Base-by-base conservation (phyloP, 2,888 invertebrate genomes). In the Tryphoninae sp. region DNA sequence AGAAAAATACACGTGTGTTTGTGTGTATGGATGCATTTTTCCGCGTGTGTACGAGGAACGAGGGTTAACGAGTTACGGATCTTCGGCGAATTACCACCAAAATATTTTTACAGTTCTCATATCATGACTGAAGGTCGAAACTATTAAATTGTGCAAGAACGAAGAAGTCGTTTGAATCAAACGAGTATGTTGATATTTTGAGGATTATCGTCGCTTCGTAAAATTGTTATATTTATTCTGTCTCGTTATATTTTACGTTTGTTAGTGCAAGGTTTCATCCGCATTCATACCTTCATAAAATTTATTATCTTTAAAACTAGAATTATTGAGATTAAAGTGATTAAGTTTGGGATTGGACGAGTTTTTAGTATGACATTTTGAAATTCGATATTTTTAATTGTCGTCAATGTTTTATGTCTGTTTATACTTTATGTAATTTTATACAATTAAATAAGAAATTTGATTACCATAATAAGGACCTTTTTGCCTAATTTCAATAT, bases 31-130 rank as follows among this genome's bases (percentile, higher is more conserved):
- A 3, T 19, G 1, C 2, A 19, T 26, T 23, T 51, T 6, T 16
- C 16, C 2, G 13, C 1, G 7, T 45, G n/a, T 45, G 40, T 58
- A 58, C 16, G 16, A 13, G 58, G 9, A 45, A 58, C 40, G 6
- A 53, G 53, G 69, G 58, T 80, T 64, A 80, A 74, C 69, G 80
- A 74, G 80, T 64, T 59, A 59, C 80, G 75, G 75, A 80, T 80
- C 65, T 71, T 80, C 64, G 64, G 80, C 40, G 49, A 75, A 80
- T 80, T 75, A 75, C 49, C 58, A 40, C 22, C 23, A 51, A 49
- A 75, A 80, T 62, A 9, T 74, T 69, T 75, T 80, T 23, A 40
- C 75, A 40, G 59, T 71, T 80, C 49, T 51, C 45, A 58, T 58
- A 65, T 23, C 42, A 59, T 45, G 23, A 58, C n/a, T 23, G n/a